phyloP scores from a whole-genome alignment of 2,797 vertebrate species.

The Gorsachius magnificus region DNA sequence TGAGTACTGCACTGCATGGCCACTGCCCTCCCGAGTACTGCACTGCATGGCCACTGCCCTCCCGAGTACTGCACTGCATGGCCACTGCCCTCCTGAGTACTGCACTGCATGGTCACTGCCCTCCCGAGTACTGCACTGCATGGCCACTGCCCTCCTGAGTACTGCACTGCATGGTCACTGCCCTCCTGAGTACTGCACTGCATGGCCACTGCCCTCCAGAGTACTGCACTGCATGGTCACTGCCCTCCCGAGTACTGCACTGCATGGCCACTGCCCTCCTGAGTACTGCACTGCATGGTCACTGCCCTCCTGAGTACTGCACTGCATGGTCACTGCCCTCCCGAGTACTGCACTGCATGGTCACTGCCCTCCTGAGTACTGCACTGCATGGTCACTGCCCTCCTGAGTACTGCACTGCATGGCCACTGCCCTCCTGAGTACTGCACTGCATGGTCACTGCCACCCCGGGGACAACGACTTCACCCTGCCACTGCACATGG shows the following conservation, averaged over 20 bases:
- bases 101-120: background rate
- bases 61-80: too few relatives aligned
- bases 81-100: constrained; percentile 5
- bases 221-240: background rate
- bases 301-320: background rate
- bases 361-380: background rate
- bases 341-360: background rate
- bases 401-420: background rate
- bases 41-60: background rate
- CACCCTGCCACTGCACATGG: accelerated
- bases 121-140: too few relatives aligned
- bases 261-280: background rate
- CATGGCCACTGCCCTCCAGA: background rate
- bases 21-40: constrained; percentile 5
- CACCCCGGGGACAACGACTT: background rate
- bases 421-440: background rate
- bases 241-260: background rate
- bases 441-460: background rate
- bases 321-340: background rate
- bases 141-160: background rate
- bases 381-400: background rate
- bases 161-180: background rate
- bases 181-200: background rate
- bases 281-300: background rate
- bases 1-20: too few relatives aligned